phyloP scores from a whole-genome alignment of 2,888 invertebrate species.

The Cheilosia urbana region DNA sequence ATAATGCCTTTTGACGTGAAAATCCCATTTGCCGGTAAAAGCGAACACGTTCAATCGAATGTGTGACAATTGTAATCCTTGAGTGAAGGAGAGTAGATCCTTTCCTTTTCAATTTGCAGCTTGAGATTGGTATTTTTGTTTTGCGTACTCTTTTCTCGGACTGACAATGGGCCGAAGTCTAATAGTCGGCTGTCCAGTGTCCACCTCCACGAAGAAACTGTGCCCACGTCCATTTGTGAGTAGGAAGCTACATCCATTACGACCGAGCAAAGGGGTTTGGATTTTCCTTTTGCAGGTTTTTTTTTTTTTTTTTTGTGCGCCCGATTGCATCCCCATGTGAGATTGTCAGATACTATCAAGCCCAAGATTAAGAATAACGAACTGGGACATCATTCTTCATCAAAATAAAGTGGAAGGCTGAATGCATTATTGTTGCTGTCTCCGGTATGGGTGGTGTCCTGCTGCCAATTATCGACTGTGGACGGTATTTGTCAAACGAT shows the following conservation, averaged over 20 bases:
- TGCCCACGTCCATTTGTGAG: too few relatives aligned
- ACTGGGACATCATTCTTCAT: conserved; percentile 44
- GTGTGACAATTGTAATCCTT: conserved; percentile 74
- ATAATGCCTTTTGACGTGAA: conserved; percentile 36
- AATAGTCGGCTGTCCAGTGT: too few relatives aligned
- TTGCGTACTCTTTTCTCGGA: too few relatives aligned
- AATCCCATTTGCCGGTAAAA: conserved; percentile 32
- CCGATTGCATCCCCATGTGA: neutral
- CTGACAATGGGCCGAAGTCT: too few relatives aligned
- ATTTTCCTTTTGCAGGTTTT: too few relatives aligned
- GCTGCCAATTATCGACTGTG: conserved; percentile 40
- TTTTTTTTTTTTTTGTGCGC: too few relatives aligned
- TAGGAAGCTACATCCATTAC: too few relatives aligned
- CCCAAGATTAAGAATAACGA: conserved; percentile 26
- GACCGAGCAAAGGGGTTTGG: too few relatives aligned
- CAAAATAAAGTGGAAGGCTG: conserved; percentile 1
- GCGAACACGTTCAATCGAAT: conserved; percentile 68
- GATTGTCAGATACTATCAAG: conserved; percentile 28
- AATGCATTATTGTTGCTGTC: neutral
- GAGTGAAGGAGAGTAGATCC: conserved; percentile 15
- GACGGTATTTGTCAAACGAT: conserved; percentile 51
- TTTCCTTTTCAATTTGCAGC: conserved; percentile 23
- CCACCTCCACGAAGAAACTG: too few relatives aligned
- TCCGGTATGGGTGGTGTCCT: neutral
- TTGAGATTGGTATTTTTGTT: neutral